These are phyloP conservation scores for Meloe dianella DNA, from an alignment of 2,888 invertebrate genomes.

Conservation along the genomic window DNA sequence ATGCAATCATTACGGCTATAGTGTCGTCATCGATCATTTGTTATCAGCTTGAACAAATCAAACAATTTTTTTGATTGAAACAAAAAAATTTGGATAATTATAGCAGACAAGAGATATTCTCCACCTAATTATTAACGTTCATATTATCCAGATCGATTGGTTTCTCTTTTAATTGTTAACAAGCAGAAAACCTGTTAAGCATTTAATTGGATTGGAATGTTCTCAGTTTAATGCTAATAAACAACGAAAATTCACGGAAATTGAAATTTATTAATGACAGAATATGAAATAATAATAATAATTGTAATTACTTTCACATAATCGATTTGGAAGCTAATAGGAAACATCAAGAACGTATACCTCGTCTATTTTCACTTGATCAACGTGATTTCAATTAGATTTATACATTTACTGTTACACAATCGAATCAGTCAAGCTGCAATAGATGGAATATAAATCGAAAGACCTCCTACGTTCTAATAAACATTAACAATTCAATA, in stretches of 20 bases:
- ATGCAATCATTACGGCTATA: background rate
- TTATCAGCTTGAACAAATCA: background rate
- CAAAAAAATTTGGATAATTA: background rate
- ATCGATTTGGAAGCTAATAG: too few species aligned
- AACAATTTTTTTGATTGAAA: background rate
- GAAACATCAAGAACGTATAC: too few species aligned
- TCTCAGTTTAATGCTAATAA: background rate
- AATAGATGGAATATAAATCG: background rate
- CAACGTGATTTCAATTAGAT: background rate
- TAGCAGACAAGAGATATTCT: background rate
- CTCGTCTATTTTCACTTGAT: background rate
- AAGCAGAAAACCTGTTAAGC: background rate
- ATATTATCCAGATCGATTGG: background rate
- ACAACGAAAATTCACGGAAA: background rate
- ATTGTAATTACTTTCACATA: too few species aligned
- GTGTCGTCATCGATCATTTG: conserved; percentile 8
- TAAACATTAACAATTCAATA: background rate
- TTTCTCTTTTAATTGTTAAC: background rate
- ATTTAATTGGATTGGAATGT: background rate
- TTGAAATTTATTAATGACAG: too few species aligned
- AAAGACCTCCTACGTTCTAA: background rate
- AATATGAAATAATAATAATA: too few species aligned
- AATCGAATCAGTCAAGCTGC: too few species aligned
- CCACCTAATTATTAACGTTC: background rate
- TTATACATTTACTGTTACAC: too few species aligned